Evolutionary conservation across 2,797 vertebrate genomes (phyloP).

Genomic region (Natrix natrix): DNA sequence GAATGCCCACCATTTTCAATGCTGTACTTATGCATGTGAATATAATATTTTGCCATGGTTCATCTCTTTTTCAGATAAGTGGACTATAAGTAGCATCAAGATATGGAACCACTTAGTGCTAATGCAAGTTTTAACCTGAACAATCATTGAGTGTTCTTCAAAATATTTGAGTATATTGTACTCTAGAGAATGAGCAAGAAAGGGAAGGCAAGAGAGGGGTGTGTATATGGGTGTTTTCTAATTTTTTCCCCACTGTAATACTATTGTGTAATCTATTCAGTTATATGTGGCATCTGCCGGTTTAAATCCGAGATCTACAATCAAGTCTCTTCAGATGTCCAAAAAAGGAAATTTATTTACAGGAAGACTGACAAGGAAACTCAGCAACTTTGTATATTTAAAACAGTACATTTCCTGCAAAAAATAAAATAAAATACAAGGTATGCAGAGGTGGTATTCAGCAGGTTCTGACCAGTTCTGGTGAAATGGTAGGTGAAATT

Average conservation of each 20-base stretch:
- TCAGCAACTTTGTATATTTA: background rate
- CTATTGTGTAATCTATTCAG: background rate
- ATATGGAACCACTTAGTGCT: background rate
- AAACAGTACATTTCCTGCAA: background rate
- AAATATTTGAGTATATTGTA: background rate
- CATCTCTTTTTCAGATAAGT: background rate
- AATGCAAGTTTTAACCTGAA: background rate
- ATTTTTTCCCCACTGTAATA: background rate
- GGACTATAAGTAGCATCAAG: background rate
- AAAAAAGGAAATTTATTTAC: background rate
- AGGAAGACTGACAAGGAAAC: background rate
- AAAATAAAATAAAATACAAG: background rate
- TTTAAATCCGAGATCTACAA: background rate
- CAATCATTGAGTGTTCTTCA: background rate
- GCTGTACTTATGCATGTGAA: slow-evolving; percentile 5
- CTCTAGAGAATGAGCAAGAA: background rate
- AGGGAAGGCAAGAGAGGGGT: background rate
- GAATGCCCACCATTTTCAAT: background rate
- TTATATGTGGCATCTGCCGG: background rate
- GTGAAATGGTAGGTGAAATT: too few relatives aligned
- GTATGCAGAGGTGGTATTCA: too few relatives aligned
- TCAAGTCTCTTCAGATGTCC: background rate
- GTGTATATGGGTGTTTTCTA: background rate
- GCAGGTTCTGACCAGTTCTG: too few relatives aligned
- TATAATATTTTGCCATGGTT: background rate